phyloP scores from a whole-genome alignment of 1,140 invertebrate species.

The Nebria ingens region DNA sequence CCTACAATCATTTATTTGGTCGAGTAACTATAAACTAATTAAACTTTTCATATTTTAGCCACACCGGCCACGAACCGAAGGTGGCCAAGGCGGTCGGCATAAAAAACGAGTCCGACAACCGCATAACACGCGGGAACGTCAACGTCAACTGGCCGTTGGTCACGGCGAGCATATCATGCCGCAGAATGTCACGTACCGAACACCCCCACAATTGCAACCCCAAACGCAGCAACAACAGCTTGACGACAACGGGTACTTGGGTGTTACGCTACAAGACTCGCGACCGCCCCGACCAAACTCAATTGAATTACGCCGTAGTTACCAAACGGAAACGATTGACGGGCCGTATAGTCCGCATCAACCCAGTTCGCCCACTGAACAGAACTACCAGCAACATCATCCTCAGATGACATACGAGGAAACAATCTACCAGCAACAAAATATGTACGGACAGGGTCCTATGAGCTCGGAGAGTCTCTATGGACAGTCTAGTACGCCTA shows the following conservation, averaged over 20 bases:
- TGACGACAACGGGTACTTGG: constrained; percentile 9
- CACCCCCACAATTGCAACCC: constrained; percentile 21
- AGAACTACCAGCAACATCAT: constrained; percentile 11
- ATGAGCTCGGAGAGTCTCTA: constrained; percentile 34
- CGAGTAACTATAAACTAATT: no score
- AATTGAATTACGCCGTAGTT: constrained; percentile 59
- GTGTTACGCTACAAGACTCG: background rate
- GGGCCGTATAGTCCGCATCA: constrained; percentile 20
- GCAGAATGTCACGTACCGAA: constrained; percentile 42
- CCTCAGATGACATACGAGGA: constrained; percentile 30
- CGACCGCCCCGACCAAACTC: constrained; percentile 62
- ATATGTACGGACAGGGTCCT: constrained; percentile 29
- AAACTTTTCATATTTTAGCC: no score
- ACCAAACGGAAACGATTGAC: constrained; percentile 49
- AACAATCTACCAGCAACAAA: constrained; percentile 26
- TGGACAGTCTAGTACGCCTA: constrained; percentile 40
- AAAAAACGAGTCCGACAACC: constrained; percentile 75
- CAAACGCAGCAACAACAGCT: constrained; percentile 18
- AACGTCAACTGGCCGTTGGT: constrained; percentile 68
- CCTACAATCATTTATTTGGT: no score
- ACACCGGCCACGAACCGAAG: constrained; percentile 47
- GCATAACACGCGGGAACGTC: constrained; percentile 75
- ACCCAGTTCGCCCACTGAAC: background rate
- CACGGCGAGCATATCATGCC: constrained; percentile 82
- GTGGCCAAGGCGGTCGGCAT: constrained; percentile 49